phyloP scores from a whole-genome alignment of 2,888 invertebrate genomes.

The Sinhomidia bicolor region DNA sequence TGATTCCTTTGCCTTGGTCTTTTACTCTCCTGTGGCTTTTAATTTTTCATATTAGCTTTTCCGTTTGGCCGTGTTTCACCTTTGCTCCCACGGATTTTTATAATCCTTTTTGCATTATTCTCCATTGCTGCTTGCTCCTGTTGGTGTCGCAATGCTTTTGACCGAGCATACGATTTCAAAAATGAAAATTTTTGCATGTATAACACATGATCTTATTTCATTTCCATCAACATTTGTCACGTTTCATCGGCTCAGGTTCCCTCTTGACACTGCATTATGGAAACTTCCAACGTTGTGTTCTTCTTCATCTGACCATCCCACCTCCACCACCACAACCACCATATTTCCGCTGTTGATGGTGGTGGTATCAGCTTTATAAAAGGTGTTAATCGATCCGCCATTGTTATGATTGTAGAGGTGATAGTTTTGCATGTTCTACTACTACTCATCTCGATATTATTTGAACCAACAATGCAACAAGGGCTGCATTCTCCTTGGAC shows the following conservation, averaged over 20 bases:
- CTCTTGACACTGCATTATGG: not conserved
- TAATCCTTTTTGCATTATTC: no score
- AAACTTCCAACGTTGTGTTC: not conserved
- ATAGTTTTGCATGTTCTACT: no score
- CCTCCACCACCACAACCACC: not conserved
- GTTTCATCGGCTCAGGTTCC: not conserved
- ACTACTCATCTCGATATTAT: not conserved
- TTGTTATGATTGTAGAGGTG: not conserved
- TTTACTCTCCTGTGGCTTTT: not conserved
- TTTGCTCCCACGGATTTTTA: not conserved
- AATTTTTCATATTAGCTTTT: not conserved
- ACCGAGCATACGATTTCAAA: not conserved
- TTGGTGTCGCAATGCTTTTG: not conserved
- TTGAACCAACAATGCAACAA: not conserved
- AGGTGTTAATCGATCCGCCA: not conserved
- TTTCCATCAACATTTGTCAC: not conserved
- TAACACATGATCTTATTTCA: not conserved
- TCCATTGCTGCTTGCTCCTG: no score
- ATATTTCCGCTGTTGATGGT: not conserved
- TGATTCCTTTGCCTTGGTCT: conserved; percentile 8
- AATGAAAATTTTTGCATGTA: not conserved
- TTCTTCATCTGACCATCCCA: not conserved
- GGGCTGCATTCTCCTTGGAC: conserved; percentile 49
- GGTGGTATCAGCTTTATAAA: not conserved
- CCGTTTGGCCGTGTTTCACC: not conserved